A percentile compares a stretch with the other conserved stretches of the same genome.
These are phyloP conservation scores for Grus americana DNA, from an alignment of 2,113 vertebrate species.

Conservation along the genomic window DNA sequence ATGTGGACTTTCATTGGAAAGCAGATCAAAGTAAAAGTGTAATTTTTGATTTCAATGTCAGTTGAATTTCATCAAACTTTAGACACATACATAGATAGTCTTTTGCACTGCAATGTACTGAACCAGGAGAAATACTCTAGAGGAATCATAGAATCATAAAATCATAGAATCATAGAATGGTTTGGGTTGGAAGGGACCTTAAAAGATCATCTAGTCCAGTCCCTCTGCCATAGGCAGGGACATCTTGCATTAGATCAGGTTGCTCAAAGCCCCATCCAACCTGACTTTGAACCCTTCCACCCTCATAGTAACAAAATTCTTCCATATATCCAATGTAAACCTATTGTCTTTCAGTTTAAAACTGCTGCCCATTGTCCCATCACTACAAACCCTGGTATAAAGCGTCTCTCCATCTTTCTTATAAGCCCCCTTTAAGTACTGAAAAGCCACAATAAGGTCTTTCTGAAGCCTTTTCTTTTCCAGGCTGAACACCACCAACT, in stretches of 20 bases:
- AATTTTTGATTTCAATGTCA: not conserved
- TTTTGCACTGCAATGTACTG: not conserved
- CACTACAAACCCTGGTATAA: not conserved
- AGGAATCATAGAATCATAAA: not conserved
- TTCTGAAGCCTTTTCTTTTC: not conserved
- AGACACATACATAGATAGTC: not conserved
- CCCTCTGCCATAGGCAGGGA: not conserved
- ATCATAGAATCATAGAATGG: not conserved
- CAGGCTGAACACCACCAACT: not conserved
- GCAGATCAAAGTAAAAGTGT: not conserved
- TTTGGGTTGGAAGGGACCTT: not conserved
- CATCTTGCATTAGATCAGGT: not conserved
- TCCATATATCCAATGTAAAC: not conserved
- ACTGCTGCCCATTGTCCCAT: not conserved
- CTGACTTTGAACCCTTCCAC: not conserved
- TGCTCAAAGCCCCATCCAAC: not conserved
- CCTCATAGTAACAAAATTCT: not conserved
- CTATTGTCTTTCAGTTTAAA: not conserved
- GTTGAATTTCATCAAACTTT: not conserved
- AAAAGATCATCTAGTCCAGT: not conserved
- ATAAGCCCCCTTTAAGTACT: not conserved
- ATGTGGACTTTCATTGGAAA: not conserved
- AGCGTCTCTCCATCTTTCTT: not conserved
- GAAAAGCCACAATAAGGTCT: not conserved
- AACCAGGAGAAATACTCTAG: not conserved